Evolutionary conservation across 1,140 invertebrate genomes (phyloP).

Genomic region (Drosophila eugracilis): DNA sequence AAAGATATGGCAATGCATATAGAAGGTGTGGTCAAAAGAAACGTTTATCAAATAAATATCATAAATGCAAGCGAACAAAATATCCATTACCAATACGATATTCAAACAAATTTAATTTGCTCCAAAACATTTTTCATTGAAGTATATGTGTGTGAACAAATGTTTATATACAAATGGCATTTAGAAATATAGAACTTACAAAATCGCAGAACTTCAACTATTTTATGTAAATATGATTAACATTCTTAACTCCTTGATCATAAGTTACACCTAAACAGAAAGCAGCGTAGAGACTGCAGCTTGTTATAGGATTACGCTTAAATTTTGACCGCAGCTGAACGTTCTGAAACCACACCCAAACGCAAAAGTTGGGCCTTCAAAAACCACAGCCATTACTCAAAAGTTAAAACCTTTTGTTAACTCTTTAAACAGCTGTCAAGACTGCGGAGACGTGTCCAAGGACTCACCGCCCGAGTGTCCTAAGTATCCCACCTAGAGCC

Average conservation of each 20-base stretch:
- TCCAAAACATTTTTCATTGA: neutral
- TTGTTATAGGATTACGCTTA: neutral
- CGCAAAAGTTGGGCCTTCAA: slow-evolving; percentile 52
- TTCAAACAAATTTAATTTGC: too few relatives aligned
- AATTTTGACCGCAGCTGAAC: slow-evolving; percentile 20
- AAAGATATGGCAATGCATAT: slow-evolving; percentile 68
- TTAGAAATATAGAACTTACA: neutral
- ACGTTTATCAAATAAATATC: neutral
- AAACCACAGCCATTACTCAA: slow-evolving; percentile 14
- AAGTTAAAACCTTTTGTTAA: slow-evolving; percentile 61
- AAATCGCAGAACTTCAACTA: too few relatives aligned
- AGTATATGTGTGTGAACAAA: too few relatives aligned
- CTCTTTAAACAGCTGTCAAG: slow-evolving; percentile 80
- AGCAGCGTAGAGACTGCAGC: neutral
- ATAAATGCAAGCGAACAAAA: too few relatives aligned
- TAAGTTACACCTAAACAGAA: neutral
- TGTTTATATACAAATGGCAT: too few relatives aligned
- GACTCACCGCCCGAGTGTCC: slow-evolving; percentile 75
- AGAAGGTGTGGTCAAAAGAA: slow-evolving; percentile 29
- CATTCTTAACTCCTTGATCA: neutral
- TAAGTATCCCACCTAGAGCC: slow-evolving; percentile 39
- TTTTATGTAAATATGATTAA: neutral
- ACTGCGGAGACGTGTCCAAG: slow-evolving; percentile 82
- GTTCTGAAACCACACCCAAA: slow-evolving; percentile 37
- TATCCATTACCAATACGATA: too few relatives aligned